These are phyloP conservation scores for Micromesistius poutassou DNA, from an alignment of 2,797 vertebrate species.

Conservation along the genomic window DNA sequence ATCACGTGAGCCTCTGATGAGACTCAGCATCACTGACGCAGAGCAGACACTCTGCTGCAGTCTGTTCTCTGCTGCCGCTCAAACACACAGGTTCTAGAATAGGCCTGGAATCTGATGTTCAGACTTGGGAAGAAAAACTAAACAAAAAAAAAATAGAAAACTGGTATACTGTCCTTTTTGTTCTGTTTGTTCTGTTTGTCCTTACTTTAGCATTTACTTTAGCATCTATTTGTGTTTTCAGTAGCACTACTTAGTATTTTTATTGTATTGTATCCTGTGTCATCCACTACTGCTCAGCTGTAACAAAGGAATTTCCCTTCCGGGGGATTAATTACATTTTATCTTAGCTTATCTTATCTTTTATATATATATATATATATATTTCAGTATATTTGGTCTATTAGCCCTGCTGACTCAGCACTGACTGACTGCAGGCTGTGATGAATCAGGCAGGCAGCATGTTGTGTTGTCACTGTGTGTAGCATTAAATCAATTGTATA, in stretches of 20 bases:
- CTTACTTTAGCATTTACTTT: too few species aligned
- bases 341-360: too few species aligned
- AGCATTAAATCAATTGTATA: constrained; percentile 40
- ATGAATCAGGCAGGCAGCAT: constrained; percentile 14
- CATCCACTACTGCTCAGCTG: too few species aligned
- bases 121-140: not conserved
- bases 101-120: not conserved
- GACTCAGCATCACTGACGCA: not conserved
- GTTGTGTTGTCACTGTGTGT: constrained; percentile 37
- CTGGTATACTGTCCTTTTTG: not conserved
- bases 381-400: constrained; percentile 19
- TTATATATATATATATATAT: too few species aligned
- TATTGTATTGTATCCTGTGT: too few species aligned
- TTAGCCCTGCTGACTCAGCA: constrained; percentile 15
- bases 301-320: too few species aligned
- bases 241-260: too few species aligned
- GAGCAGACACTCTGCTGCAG: not conserved
- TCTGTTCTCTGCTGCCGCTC: not conserved
- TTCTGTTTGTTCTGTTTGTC: too few species aligned
- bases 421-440: constrained; percentile 44
- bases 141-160: not conserved
- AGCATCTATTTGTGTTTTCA: too few species aligned
- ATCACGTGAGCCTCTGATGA: not conserved
- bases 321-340: too few species aligned
- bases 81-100: not conserved